Conservation (phyloP, 2,888 invertebrate species). For the Cheilosia impressa region DNA sequence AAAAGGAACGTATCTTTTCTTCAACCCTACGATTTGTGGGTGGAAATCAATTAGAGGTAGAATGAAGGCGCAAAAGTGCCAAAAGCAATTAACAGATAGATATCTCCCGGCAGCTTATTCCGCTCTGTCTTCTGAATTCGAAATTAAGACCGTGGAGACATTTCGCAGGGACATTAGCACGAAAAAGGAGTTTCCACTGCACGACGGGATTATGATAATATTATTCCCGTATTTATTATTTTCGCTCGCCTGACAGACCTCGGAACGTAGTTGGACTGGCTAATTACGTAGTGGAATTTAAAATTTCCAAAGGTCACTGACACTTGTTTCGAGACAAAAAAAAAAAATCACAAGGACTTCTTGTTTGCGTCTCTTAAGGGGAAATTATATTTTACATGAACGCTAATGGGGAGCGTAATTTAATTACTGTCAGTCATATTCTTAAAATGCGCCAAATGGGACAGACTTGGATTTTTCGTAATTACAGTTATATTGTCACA, state of each 20-base stretch:
- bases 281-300: neutral
- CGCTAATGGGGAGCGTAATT: too few relatives aligned
- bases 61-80: neutral
- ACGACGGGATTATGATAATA: too few relatives aligned
- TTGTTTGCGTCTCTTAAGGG: neutral
- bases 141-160: neutral
- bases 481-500: too few relatives aligned
- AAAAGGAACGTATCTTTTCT: neutral
- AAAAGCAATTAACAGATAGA: neutral
- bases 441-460: too few relatives aligned
- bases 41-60: neutral
- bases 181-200: neutral
- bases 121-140: neutral
- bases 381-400: too few relatives aligned
- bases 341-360: neutral
- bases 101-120: neutral
- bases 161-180: neutral
- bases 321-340: neutral
- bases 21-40: neutral
- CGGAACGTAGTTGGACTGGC: too few relatives aligned
- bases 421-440: too few relatives aligned
- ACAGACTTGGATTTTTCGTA: too few relatives aligned
- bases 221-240: too few relatives aligned
- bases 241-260: too few relatives aligned
- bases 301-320: neutral